A percentile compares a stretch with the other conserved stretches of the same genome.
Conservation (phyloP, 2,113 vertebrate genomes). For the Corythornis cristatus region DNA sequence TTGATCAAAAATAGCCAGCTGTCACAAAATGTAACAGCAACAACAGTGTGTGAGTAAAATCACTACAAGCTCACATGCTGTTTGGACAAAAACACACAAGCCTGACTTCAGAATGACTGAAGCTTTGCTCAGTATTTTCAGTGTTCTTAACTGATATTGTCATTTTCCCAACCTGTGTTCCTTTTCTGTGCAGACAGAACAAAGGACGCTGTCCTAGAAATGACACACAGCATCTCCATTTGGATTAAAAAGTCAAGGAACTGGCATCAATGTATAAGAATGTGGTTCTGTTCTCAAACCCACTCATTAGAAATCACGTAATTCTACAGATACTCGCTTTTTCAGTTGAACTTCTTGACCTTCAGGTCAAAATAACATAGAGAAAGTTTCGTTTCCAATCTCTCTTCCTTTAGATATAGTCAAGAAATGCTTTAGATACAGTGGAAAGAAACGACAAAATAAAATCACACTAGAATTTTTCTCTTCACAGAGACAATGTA, state of each 20-base stretch:
- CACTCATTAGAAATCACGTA: neutral
- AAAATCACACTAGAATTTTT: neutral
- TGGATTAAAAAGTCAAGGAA: neutral
- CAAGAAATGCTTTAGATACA: neutral
- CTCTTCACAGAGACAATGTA: neutral
- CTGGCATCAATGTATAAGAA: neutral
- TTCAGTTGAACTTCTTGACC: neutral
- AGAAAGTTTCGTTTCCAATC: neutral
- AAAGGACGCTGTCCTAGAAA: neutral
- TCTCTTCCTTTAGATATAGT: neutral
- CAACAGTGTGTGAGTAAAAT: neutral
- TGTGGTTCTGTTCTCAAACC: neutral
- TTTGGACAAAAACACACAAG: neutral
- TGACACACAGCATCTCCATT: neutral
- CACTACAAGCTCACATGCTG: neutral
- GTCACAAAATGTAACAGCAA: neutral
- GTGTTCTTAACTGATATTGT: neutral
- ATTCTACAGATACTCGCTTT: neutral
- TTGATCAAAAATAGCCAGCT: neutral
- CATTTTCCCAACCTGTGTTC: neutral
- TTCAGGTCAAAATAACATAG: neutral
- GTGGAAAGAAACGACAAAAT: neutral
- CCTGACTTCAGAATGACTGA: constrained; percentile 8
- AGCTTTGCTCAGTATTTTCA: neutral
- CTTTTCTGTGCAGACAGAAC: neutral